These are phyloP conservation scores for Allophyes oxyacanthae DNA, from an alignment of 2,888 invertebrate genomes.

Conservation along the genomic window DNA sequence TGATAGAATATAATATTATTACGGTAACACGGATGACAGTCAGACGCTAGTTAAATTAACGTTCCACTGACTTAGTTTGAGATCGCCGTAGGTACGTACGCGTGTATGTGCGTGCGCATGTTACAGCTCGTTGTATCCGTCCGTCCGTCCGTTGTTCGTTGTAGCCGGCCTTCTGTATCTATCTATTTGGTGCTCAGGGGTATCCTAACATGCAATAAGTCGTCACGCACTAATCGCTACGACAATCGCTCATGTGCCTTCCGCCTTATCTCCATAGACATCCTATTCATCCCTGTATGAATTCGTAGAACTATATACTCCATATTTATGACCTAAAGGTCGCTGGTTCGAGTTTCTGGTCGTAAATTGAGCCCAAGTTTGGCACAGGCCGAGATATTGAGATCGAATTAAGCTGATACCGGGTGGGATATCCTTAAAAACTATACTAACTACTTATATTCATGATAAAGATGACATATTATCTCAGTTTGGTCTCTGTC, in stretches of 20 bases:
- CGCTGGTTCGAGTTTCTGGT: conserved; percentile 37
- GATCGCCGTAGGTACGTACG: no score
- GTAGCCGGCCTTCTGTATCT: no score
- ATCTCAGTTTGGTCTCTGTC: neutral
- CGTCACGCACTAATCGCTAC: conserved; percentile 10
- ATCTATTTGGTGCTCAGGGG: neutral
- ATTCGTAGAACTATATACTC: conserved; percentile 35
- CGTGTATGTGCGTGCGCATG: no score
- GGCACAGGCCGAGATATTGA: conserved; percentile 39
- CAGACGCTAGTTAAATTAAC: no score
- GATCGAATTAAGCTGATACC: conserved; percentile 41
- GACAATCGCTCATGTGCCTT: conserved; percentile 22
- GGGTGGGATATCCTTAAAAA: conserved; percentile 21
- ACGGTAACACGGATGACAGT: no score
- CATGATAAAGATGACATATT: neutral
- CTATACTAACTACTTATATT: conserved; percentile 13
- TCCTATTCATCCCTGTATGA: conserved; percentile 31
- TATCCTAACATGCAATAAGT: neutral
- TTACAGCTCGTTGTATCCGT: no score
- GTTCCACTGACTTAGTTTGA: no score
- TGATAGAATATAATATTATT: no score
- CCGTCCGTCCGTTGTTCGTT: no score
- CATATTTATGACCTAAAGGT: conserved; percentile 46
- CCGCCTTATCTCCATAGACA: conserved; percentile 27
- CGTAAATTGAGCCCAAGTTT: conserved; percentile 50